A percentile compares a stretch with the other conserved stretches of the same genome.
Evolutionary conservation across 92 coral and sea anemone genomes (phyloP).

Genomic region (Nematostella vectensis): DNA sequence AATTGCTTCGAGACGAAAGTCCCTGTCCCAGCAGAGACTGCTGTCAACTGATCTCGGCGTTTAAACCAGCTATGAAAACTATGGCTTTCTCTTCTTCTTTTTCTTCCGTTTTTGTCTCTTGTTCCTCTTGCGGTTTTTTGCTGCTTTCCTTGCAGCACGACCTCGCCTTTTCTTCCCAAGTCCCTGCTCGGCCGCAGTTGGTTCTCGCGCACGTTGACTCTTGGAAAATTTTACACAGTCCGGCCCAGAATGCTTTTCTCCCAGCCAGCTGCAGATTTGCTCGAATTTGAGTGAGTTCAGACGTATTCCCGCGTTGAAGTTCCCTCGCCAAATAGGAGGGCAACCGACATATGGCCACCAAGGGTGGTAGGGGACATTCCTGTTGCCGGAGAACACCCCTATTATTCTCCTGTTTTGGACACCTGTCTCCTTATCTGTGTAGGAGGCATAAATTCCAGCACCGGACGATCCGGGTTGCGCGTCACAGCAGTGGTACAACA

Average conservation of each 20-base stretch:
- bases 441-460: constrained; percentile 77
- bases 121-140: constrained; percentile 6
- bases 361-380: constrained; percentile 43
- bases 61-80: too few relatives aligned
- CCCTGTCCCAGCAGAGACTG: too few relatives aligned
- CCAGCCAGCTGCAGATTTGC: constrained; percentile 90
- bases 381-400: constrained; percentile 89
- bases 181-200: constrained; percentile 5
- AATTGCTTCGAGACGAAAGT: too few relatives aligned
- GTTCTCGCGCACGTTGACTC: constrained; percentile 4
- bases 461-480: constrained; percentile 94
- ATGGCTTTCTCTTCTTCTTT: constrained; percentile 21
- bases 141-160: constrained; percentile 11
- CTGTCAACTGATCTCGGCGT: too few relatives aligned
- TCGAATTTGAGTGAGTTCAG: constrained; percentile 55
- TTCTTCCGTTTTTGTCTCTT: constrained; percentile 2
- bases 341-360: constrained; percentile 47
- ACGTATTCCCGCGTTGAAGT: constrained; percentile 87
- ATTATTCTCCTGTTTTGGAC: constrained; percentile 47
- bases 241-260: constrained; percentile 15
- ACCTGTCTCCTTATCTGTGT: constrained; percentile 17
- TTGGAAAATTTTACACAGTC: constrained; percentile 12
- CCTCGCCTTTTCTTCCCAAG: constrained; percentile 8
- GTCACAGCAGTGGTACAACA: constrained; percentile 87
- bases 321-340: constrained; percentile 35